Evolutionary conservation across 2,888 invertebrate species (phyloP).

Genomic region (Diarsia dahlii): DNA sequence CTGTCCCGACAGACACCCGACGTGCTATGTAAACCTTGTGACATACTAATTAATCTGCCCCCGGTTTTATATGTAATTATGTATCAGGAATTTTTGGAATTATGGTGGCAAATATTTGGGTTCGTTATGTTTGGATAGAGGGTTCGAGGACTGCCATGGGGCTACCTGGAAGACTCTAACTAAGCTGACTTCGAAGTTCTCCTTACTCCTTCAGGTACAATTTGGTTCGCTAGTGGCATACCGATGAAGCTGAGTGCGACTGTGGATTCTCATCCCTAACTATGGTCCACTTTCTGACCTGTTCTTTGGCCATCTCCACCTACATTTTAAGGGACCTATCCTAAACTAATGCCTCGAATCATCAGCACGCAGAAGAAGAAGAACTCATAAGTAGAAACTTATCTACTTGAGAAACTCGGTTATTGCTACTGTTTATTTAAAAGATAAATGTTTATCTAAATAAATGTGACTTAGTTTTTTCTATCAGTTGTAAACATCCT

Average conservation of each 20-base stretch:
- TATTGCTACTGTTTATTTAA: background rate
- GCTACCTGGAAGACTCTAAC: too few relatives aligned
- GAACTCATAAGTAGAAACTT: background rate
- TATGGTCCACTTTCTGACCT: too few relatives aligned
- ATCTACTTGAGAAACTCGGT: background rate
- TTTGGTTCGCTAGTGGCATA: too few relatives aligned
- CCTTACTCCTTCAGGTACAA: too few relatives aligned
- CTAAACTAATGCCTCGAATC: too few relatives aligned
- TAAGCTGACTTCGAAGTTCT: too few relatives aligned
- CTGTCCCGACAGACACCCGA: slow-evolving; percentile 68
- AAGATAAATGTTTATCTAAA: background rate
- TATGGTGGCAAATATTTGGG: background rate
- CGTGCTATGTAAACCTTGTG: slow-evolving; percentile 59
- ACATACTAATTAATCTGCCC: slow-evolving; percentile 71
- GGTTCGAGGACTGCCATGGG: background rate
- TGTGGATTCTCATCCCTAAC: too few relatives aligned
- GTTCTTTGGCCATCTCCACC: too few relatives aligned
- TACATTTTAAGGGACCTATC: too few relatives aligned
- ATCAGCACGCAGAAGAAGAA: background rate
- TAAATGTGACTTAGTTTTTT: background rate
- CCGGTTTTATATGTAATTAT: slow-evolving; percentile 44
- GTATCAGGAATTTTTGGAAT: slow-evolving; percentile 51
- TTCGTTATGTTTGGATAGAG: background rate
- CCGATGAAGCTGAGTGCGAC: background rate
- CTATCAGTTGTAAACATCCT: background rate